Conservation (phyloP, 2,113 vertebrate species). For the Psephotus haematonotus region DNA sequence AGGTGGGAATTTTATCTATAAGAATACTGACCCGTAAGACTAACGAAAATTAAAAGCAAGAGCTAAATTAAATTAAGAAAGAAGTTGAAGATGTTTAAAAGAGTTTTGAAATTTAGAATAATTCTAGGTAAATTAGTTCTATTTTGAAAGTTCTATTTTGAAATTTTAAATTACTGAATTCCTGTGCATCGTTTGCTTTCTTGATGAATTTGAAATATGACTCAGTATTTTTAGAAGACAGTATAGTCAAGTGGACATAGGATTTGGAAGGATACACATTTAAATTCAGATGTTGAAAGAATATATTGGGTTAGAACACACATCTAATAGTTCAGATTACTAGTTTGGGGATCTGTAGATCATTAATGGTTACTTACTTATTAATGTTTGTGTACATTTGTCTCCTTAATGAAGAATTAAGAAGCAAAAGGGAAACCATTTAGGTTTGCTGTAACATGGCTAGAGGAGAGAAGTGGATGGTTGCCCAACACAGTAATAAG, state of each 20-base stretch:
- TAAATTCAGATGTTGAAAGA: background rate
- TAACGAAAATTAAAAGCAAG: background rate
- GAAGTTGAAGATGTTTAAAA: background rate
- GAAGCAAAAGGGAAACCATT: background rate
- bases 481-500: background rate
- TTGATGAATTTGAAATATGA: background rate
- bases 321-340: background rate
- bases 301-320: background rate
- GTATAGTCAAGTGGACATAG: background rate
- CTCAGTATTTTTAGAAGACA: background rate
- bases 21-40: background rate
- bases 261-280: background rate
- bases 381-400: background rate
- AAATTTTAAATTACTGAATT: background rate
- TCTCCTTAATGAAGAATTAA: background rate
- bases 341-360: background rate
- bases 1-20: background rate
- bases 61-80: background rate
- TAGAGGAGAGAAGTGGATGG: background rate
- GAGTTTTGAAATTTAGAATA: background rate
- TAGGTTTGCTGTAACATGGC: rapidly evolving
- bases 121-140: background rate
- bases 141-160: background rate
- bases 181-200: background rate
- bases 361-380: background rate